These are phyloP conservation scores for Chrysemys picta DNA, from an alignment of 2,113 vertebrate genomes.

Conservation along the genomic window DNA sequence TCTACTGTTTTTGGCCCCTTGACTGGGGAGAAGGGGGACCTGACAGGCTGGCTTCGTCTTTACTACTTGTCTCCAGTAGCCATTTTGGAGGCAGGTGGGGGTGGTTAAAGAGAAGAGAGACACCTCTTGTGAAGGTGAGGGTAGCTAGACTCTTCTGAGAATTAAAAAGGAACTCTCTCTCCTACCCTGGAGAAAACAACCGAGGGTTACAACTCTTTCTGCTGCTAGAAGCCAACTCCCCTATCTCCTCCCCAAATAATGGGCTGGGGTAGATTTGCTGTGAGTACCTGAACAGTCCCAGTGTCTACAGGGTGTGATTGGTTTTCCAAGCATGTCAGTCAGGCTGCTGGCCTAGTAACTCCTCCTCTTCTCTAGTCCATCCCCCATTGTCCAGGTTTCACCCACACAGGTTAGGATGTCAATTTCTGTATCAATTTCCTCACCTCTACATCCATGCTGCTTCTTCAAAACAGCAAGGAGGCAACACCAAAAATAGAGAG, in stretches of 20 bases:
- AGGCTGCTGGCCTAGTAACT: background rate
- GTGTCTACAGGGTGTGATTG: background rate
- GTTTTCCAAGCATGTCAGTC: fast-evolving
- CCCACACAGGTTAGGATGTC: background rate
- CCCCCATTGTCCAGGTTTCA: background rate
- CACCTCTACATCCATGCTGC: background rate
- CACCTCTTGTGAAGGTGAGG: fast-evolving
- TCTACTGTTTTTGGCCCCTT: background rate
- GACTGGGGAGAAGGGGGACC: background rate
- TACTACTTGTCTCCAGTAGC: background rate
- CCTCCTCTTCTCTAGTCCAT: background rate
- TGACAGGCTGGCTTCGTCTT: background rate
- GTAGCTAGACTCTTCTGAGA: background rate
- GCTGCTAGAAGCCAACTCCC: background rate
- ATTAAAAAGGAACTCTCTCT: background rate
- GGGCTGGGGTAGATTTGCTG: background rate
- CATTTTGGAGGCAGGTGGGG: fast-evolving
- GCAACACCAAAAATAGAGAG: background rate
- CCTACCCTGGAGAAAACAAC: background rate
- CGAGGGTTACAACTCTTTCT: background rate
- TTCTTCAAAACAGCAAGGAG: background rate
- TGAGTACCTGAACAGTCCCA: background rate
- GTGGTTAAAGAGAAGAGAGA: background rate
- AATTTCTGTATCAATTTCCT: background rate
- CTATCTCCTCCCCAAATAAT: fast-evolving